phyloP scores from a whole-genome alignment of 2,113 vertebrate genomes.

The Anoura caudifer region DNA sequence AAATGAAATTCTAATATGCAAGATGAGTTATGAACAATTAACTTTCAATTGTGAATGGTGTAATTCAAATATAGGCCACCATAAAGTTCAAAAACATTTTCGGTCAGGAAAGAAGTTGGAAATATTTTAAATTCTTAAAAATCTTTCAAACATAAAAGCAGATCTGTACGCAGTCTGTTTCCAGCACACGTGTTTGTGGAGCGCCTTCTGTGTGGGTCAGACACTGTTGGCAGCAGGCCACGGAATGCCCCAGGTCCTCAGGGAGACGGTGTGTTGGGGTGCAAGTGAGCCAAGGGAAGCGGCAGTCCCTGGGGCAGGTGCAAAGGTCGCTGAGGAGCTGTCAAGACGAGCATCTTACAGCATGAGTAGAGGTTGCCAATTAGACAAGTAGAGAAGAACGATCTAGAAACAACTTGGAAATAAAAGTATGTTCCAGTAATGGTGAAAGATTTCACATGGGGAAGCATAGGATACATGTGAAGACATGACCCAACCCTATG shows the following conservation, averaged over 20 bases:
- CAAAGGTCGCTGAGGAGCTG: not conserved
- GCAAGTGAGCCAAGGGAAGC: no score
- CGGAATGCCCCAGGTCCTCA: fast-evolving
- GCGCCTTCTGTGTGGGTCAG: not conserved
- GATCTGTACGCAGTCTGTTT: not conserved
- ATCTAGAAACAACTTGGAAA: not conserved
- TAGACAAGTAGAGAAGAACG: not conserved
- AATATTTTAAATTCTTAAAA: not conserved
- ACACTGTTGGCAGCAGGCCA: no score
- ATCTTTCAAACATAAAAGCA: not conserved
- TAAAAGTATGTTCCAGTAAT: not conserved
- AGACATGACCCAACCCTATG: not conserved
- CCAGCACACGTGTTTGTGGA: fast-evolving
- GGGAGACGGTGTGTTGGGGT: not conserved
- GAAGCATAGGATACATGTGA: no score
- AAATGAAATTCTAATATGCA: not conserved
- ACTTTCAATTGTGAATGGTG: not conserved
- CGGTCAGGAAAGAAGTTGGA: not conserved
- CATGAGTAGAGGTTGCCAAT: not conserved
- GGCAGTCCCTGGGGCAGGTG: fast-evolving
- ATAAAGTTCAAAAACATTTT: not conserved
- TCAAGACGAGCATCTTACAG: not conserved
- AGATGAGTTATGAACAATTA: not conserved
- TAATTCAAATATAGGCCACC: not conserved
- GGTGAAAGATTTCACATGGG: not conserved